Conservation (phyloP, 2,888 invertebrate genomes). For the Scotopteryx bipunctaria region DNA sequence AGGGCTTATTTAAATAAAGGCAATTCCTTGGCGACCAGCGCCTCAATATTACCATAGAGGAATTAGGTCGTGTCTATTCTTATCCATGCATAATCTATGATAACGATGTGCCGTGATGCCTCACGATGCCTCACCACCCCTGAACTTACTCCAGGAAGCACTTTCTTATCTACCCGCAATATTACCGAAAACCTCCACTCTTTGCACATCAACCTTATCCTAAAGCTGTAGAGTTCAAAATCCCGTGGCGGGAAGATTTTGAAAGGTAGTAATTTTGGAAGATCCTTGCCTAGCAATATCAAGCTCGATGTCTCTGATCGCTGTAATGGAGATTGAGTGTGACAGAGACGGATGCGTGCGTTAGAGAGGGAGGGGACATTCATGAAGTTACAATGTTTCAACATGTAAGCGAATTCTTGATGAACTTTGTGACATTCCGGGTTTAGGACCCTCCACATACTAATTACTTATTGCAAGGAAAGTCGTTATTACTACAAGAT, state of each 20-base stretch:
- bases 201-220: conserved; percentile 27
- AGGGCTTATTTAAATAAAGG: conserved; percentile 13
- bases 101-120: conserved; percentile 47
- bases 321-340: conserved; percentile 73
- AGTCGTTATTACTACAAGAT: not conserved
- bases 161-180: conserved; percentile 57
- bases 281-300: conserved; percentile 65
- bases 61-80: conserved; percentile 29
- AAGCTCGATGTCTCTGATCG: conserved; percentile 78
- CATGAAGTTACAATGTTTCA: conserved; percentile 63
- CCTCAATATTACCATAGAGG: conserved; percentile 28
- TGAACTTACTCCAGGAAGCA: conserved; percentile 59
- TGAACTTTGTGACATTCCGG: conserved; percentile 9
- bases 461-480: not conserved
- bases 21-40: conserved; percentile 1
- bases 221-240: conserved; percentile 32
- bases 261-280: conserved; percentile 23
- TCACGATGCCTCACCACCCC: conserved; percentile 51
- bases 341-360: conserved; percentile 45
- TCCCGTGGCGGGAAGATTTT: conserved; percentile 22
- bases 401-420: conserved; percentile 41
- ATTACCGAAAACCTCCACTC: conserved; percentile 21
- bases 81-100: conserved; percentile 38
- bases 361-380: conserved; percentile 56
- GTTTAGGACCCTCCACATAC: not conserved